Percentiles rank a stretch among this genome's conserved stretches.
Conservation (phyloP, 2,888 invertebrate genomes). For the Euplexia lucipara region DNA sequence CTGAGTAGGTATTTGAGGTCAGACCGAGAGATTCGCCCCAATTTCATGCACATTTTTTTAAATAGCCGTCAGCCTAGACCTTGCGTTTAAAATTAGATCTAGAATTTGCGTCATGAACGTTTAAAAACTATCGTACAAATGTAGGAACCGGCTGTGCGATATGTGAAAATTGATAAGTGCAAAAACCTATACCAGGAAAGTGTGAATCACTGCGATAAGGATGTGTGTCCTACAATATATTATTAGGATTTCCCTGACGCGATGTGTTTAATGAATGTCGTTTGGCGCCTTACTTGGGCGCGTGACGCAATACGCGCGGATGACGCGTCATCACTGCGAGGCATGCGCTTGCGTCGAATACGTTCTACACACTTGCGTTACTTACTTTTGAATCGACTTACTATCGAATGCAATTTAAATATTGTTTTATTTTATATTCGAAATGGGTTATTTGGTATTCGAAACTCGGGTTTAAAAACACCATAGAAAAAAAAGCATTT, state of each 20-base stretch:
- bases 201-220: constrained; percentile 63
- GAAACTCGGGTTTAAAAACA: too few species aligned
- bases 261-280: constrained; percentile 47
- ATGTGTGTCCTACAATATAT: constrained; percentile 59
- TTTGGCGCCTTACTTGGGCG: constrained; percentile 40
- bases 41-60: constrained; percentile 21
- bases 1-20: constrained; percentile 6
- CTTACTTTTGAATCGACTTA: not conserved
- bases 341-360: constrained; percentile 34
- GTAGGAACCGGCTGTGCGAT: not conserved
- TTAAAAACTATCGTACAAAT: not conserved
- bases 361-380: not conserved
- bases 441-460: too few species aligned
- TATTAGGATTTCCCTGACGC: constrained; percentile 68
- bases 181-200: constrained; percentile 45
- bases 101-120: constrained; percentile 3
- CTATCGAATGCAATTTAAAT: constrained; percentile 1
- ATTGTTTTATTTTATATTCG: not conserved
- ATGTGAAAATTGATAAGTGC: constrained; percentile 4
- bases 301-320: constrained; percentile 70
- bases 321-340: constrained; percentile 65
- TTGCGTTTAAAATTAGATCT: constrained; percentile 43
- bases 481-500: too few species aligned
- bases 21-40: constrained; percentile 1
- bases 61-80: constrained; percentile 32